Conservation (phyloP, 37 sponge, comb jelly and placozoan genomes). For the Hormiphora californensis region DNA sequence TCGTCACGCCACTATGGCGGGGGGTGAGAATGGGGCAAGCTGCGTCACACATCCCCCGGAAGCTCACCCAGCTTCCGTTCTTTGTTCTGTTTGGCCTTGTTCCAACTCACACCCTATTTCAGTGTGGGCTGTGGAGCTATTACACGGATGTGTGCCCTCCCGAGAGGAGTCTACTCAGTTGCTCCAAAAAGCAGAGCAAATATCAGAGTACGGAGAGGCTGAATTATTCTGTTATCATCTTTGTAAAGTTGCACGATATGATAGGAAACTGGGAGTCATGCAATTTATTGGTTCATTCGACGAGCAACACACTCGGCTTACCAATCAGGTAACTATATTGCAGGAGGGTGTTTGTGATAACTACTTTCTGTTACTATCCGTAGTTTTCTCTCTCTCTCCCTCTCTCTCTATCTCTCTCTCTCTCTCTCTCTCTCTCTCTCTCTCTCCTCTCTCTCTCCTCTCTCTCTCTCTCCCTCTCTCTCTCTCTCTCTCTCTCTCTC, state of each 20-base stretch:
- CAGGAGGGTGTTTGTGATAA: neutral
- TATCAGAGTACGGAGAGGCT: conserved; percentile 70
- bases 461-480: neutral
- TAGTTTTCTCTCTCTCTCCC: neutral
- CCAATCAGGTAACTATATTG: neutral
- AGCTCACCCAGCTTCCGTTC: too few relatives aligned
- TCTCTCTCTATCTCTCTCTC: too few relatives aligned
- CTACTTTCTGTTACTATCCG: neutral
- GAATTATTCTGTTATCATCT: conserved; percentile 77
- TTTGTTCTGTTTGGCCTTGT: too few relatives aligned
- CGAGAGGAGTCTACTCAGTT: conserved; percentile 16
- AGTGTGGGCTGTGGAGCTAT: conserved; percentile 53
- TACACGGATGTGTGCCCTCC: conserved; percentile 37
- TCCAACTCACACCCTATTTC: too few relatives aligned
- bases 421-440: neutral
- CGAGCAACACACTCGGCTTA: conserved; percentile 61
- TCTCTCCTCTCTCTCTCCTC: neutral
- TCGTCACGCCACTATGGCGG: too few relatives aligned
- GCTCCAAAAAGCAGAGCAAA: neutral
- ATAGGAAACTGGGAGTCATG: conserved; percentile 64
- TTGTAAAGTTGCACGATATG: conserved; percentile 74
- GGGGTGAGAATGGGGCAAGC: too few relatives aligned
- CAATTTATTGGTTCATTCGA: conserved; percentile 85
- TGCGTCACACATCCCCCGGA: too few relatives aligned
- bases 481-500: neutral